Evolutionary conservation across 2,888 invertebrate species (phyloP).

Genomic region (Nebria brevicollis): DNA sequence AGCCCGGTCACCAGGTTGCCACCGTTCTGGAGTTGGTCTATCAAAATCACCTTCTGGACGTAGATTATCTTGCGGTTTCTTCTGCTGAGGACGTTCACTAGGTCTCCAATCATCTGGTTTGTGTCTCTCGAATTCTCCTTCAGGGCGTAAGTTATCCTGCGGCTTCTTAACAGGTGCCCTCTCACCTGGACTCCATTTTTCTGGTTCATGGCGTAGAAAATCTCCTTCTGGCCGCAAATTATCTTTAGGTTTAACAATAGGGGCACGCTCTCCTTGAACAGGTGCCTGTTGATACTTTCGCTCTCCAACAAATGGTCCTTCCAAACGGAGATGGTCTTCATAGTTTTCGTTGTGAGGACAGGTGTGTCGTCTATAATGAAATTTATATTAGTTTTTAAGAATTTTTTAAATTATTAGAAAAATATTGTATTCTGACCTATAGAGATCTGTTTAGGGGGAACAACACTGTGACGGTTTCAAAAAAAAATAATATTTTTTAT

Average conservation of each 20-base stretch:
- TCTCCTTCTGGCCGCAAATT: conserved; percentile 66
- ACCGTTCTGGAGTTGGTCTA: conserved; percentile 56
- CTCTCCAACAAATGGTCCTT: conserved; percentile 71
- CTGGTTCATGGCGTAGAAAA: conserved; percentile 63
- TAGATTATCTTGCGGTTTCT: conserved; percentile 63
- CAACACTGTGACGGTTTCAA: no score
- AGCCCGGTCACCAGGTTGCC: conserved; percentile 62
- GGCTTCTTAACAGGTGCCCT: conserved; percentile 67
- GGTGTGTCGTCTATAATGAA: conserved; percentile 76
- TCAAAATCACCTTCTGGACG: conserved; percentile 66
- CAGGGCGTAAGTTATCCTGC: conserved; percentile 69
- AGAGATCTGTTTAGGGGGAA: no score
- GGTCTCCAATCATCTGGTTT: conserved; percentile 59
- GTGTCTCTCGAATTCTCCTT: conserved; percentile 69
- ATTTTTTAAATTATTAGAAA: no score
- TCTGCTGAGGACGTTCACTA: conserved; percentile 62
- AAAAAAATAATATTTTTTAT: no score
- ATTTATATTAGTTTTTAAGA: conserved; percentile 24
- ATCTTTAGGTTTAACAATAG: conserved; percentile 62
- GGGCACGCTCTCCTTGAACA: conserved; percentile 59
- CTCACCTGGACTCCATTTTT: conserved; percentile 66
- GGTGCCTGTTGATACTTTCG: conserved; percentile 65
- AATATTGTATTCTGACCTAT: no score
- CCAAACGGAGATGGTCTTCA: conserved; percentile 77
- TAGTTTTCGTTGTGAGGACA: conserved; percentile 76